Conservation (phyloP, 2,113 vertebrate genomes). For the Glaucidium brasilianum region DNA sequence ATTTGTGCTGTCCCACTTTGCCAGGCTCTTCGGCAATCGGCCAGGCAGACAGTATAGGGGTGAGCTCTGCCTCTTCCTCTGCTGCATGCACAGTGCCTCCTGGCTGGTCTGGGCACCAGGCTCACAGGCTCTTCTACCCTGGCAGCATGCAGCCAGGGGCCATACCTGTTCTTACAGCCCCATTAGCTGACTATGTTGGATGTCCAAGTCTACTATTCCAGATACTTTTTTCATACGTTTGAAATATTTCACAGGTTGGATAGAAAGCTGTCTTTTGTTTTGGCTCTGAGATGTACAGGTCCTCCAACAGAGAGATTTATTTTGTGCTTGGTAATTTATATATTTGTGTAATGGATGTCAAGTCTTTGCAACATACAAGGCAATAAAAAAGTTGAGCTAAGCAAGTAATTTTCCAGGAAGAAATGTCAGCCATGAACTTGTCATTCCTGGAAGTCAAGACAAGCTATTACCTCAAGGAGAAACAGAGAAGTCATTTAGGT, state of each 20-base stretch:
- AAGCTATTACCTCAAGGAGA: background rate
- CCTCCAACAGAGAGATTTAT: background rate
- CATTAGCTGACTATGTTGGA: background rate
- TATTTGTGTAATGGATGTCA: background rate
- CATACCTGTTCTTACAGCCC: background rate
- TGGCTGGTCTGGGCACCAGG: background rate
- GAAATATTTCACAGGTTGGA: background rate
- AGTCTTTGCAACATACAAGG: background rate
- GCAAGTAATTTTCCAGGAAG: background rate
- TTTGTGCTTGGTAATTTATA: background rate
- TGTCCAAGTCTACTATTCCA: background rate
- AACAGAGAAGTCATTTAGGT: background rate
- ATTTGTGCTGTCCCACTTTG: background rate
- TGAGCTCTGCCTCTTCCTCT: background rate
- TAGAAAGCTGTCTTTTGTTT: background rate
- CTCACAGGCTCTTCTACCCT: background rate
- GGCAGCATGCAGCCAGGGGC: background rate
- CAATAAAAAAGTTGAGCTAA: background rate
- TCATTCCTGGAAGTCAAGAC: background rate
- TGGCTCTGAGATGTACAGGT: background rate
- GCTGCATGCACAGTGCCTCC: background rate
- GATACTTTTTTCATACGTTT: background rate
- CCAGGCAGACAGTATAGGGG: background rate
- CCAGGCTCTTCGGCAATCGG: background rate
- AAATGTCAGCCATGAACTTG: background rate